phyloP scores from a whole-genome alignment of 2,888 invertebrate species.

The Orthosia incerta region DNA sequence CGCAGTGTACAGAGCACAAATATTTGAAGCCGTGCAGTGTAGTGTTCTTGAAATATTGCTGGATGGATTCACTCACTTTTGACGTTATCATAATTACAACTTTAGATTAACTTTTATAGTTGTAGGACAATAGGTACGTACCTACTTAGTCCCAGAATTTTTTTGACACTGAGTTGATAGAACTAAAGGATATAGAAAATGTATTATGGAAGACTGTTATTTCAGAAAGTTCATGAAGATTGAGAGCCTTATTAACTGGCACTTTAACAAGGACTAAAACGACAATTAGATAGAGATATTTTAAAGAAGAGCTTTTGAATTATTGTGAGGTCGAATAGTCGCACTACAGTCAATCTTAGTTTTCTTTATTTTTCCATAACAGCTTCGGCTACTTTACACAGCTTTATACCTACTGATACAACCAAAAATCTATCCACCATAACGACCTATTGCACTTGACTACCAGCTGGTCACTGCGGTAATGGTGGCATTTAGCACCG shows the following conservation, averaged over 20 bases:
- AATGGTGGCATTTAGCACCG: conserved; percentile 30
- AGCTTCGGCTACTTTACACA: too few relatives aligned
- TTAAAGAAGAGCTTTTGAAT: not conserved
- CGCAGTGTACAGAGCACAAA: conserved; percentile 72
- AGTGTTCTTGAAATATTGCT: conserved; percentile 78
- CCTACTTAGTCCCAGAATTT: too few relatives aligned
- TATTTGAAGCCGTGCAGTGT: conserved; percentile 88
- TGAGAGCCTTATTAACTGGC: not conserved
- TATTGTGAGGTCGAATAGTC: not conserved
- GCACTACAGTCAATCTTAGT: too few relatives aligned
- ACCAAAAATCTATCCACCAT: not conserved
- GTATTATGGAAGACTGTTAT: not conserved
- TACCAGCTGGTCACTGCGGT: conserved; percentile 41
- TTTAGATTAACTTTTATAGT: not conserved
- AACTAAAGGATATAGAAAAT: not conserved
- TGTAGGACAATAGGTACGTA: not conserved
- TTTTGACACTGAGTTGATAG: too few relatives aligned
- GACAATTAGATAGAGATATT: not conserved
- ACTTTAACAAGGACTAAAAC: too few relatives aligned
- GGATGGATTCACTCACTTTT: conserved; percentile 64
- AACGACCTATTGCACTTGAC: conserved; percentile 24
- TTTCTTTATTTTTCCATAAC: too few relatives aligned
- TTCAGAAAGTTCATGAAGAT: not conserved
- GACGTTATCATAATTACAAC: conserved; percentile 51
- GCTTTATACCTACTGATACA: not conserved